phyloP scores from a whole-genome alignment of 2,888 invertebrate genomes.

The Nomada fucata region DNA sequence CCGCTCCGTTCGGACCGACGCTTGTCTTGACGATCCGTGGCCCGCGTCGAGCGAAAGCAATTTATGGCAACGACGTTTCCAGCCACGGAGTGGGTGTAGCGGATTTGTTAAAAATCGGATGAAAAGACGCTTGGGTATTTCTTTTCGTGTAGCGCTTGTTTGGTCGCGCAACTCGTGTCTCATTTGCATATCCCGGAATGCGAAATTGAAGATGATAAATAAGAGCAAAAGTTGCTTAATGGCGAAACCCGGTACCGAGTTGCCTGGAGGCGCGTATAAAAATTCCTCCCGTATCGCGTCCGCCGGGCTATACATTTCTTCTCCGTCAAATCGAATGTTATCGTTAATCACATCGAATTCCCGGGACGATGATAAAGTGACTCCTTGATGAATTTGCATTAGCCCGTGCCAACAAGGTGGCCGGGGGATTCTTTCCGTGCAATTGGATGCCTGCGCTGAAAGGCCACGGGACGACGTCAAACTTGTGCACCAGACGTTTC shows the following conservation, averaged over 20 bases:
- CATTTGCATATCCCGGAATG: conserved; percentile 60
- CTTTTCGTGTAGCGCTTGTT: conserved; percentile 46
- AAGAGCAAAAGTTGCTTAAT: conserved; percentile 57
- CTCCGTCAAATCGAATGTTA: conserved; percentile 54
- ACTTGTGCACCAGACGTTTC: conserved; percentile 22
- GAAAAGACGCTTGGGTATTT: conserved; percentile 12
- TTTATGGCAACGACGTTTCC: conserved; percentile 30
- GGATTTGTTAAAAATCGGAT: conserved; percentile 18
- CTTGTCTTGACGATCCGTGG: conserved; percentile 1
- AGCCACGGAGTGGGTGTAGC: conserved; percentile 24
- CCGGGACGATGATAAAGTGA: conserved; percentile 51
- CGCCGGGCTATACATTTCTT: conserved; percentile 45
- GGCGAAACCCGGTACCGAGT: conserved; percentile 47
- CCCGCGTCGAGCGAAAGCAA: conserved; percentile 38
- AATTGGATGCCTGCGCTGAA: conserved; percentile 37
- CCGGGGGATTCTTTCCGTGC: conserved; percentile 5
- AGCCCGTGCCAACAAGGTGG: conserved; percentile 1
- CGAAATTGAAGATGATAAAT: conserved; percentile 59
- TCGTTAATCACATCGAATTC: conserved; percentile 61
- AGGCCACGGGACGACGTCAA: conserved; percentile 19
- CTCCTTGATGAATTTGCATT: conserved; percentile 54
- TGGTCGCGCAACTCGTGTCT: conserved; percentile 23
- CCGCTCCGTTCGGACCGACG: not conserved
- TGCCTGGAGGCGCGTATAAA: conserved; percentile 26
- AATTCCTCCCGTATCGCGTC: conserved; percentile 50